Conservation (phyloP, 1,140 invertebrate genomes). For the Ostrea denselamellosa region DNA sequence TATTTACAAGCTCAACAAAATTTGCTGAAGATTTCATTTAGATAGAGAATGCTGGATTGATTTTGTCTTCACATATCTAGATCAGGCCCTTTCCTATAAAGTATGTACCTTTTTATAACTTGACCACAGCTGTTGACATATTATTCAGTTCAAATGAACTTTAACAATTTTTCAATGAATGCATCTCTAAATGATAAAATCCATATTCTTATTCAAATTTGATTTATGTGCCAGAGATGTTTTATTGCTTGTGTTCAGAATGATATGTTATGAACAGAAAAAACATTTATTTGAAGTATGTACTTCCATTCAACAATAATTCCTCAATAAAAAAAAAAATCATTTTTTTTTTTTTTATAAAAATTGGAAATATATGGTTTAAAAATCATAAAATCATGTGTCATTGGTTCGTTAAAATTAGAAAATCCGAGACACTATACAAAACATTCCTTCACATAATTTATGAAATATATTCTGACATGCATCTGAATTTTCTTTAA, state of each 20-base stretch:
- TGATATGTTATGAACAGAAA: not conserved
- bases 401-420: not conserved
- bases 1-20: not conserved
- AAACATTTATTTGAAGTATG: not conserved
- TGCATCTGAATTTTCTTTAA: constrained; percentile 6
- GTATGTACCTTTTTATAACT: not conserved
- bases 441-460: not conserved
- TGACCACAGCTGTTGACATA: constrained; percentile 7
- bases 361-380: not conserved
- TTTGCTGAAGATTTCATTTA: not conserved
- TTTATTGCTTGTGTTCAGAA: not conserved
- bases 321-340: not conserved
- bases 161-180: not conserved
- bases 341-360: too few relatives aligned
- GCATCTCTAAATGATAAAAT: not conserved
- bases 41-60: not conserved
- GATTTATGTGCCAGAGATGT: not conserved
- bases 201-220: not conserved
- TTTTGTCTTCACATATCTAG: not conserved
- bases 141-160: not conserved
- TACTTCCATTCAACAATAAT: not conserved
- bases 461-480: not conserved
- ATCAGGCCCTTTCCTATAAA: not conserved
- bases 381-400: not conserved
- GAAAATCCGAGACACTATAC: not conserved